Conservation (phyloP, 2,888 invertebrate genomes). For the Caenorhabditis drosophilae region DNA sequence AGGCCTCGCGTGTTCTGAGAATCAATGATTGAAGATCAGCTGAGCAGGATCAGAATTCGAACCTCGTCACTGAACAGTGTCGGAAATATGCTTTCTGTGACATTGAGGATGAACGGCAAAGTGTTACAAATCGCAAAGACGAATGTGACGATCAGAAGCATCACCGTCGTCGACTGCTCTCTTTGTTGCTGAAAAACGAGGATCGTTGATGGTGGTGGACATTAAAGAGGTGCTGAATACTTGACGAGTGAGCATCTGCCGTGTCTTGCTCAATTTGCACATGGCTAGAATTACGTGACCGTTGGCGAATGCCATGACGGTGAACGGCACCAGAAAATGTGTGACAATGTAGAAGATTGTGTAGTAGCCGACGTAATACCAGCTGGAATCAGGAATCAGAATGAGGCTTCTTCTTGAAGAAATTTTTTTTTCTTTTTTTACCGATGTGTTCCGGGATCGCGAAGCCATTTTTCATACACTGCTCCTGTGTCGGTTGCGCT, state of each 20-base stretch:
- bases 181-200: constrained; percentile 57
- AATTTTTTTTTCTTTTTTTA: too few relatives aligned
- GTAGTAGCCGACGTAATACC: constrained; percentile 64
- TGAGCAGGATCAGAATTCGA: too few relatives aligned
- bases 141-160: constrained; percentile 66
- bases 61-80: constrained; percentile 48
- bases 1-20: constrained; percentile 49
- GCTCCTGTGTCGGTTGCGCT: constrained; percentile 24
- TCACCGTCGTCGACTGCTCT: constrained; percentile 65
- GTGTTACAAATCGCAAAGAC: constrained; percentile 65
- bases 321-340: constrained; percentile 66
- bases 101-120: constrained; percentile 62
- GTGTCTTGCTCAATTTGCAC: constrained; percentile 52
- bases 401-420: too few relatives aligned
- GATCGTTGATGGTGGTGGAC: neutral
- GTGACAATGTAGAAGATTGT: constrained; percentile 63
- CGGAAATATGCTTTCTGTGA: constrained; percentile 61
- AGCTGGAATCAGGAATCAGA: too few relatives aligned
- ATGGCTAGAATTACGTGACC: constrained; percentile 58
- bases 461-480: constrained; percentile 41
- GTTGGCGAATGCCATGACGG: constrained; percentile 61
- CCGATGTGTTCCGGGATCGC: constrained; percentile 43
- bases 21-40: neutral
- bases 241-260: constrained; percentile 61
- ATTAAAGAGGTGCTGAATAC: constrained; percentile 15